These are phyloP conservation scores for Phyllotis vaccarum DNA, from an alignment of 2,797 vertebrate species.

Conservation along the genomic window DNA sequence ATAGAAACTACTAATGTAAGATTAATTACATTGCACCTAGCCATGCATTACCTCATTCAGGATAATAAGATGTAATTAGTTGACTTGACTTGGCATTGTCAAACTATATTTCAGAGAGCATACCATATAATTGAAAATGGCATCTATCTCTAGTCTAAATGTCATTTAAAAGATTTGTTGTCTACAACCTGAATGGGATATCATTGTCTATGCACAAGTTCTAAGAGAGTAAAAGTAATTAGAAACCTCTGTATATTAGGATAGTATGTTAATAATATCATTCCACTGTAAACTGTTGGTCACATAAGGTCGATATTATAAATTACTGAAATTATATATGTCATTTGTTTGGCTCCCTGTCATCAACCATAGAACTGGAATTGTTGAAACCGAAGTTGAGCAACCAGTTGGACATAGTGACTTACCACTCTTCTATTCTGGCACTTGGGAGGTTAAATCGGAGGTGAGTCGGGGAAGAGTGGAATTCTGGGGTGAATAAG, in stretches of 20 bases:
- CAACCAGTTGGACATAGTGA: background rate
- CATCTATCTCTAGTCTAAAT: conserved; percentile 52
- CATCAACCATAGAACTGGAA: background rate
- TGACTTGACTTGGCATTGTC: conserved; percentile 56
- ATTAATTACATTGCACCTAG: conserved; percentile 58
- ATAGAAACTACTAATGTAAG: conserved; percentile 23
- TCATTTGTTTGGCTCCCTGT: background rate
- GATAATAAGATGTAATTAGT: conserved; percentile 61
- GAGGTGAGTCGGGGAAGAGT: background rate
- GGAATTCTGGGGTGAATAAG: background rate
- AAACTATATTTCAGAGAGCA: conserved; percentile 38
- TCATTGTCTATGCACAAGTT: background rate
- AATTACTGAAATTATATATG: background rate
- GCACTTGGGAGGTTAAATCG: background rate
- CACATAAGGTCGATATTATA: background rate
- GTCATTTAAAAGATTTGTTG: background rate
- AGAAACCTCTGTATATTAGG: background rate
- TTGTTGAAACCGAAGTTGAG: background rate
- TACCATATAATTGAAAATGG: conserved; percentile 37
- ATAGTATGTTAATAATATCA: background rate
- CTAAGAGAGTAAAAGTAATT: background rate
- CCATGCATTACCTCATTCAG: conserved; percentile 62
- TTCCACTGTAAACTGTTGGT: background rate
- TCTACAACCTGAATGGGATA: background rate
- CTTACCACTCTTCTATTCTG: background rate